Conservation (phyloP, 2,888 invertebrate species). For the Epirrhoe alternata region DNA sequence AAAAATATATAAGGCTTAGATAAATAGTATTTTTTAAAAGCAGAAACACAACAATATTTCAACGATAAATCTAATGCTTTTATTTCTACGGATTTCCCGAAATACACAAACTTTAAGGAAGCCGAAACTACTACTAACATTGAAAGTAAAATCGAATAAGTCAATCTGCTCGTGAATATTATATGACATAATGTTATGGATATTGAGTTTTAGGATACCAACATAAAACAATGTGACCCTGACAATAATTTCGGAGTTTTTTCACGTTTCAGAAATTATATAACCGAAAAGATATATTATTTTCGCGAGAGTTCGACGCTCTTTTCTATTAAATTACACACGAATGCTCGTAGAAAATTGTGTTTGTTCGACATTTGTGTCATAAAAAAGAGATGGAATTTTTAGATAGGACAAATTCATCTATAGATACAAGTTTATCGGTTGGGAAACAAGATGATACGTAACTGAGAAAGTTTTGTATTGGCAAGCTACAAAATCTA, state of each 20-base stretch:
- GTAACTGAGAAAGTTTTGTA: constrained; percentile 3
- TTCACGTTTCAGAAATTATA: constrained; percentile 4
- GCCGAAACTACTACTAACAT: too few species aligned
- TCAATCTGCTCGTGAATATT: neutral
- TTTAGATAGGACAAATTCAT: constrained; percentile 19
- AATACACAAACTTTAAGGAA: too few species aligned
- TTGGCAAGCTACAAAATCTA: neutral
- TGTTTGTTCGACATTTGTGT: constrained; percentile 31
- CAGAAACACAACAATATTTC: too few species aligned
- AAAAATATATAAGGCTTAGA: too few species aligned
- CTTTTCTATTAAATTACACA: constrained; percentile 29
- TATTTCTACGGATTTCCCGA: too few species aligned
- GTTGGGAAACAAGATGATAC: neutral
- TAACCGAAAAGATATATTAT: constrained; percentile 21
- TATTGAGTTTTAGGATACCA: constrained; percentile 14
- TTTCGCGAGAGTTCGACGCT: constrained; percentile 26
- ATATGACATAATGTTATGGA: neutral
- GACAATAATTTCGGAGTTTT: neutral
- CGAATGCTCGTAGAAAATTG: constrained; percentile 31
- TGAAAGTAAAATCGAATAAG: neutral
- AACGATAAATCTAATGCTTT: too few species aligned
- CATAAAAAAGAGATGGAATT: constrained; percentile 28
- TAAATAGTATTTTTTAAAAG: too few species aligned
- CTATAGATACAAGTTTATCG: constrained; percentile 13
- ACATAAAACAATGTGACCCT: neutral